Evolutionary conservation across 2,797 vertebrate genomes (phyloP), one percentile per base, ranked within the genome.

Genomic region (Labroides dimidiatus): DNA sequence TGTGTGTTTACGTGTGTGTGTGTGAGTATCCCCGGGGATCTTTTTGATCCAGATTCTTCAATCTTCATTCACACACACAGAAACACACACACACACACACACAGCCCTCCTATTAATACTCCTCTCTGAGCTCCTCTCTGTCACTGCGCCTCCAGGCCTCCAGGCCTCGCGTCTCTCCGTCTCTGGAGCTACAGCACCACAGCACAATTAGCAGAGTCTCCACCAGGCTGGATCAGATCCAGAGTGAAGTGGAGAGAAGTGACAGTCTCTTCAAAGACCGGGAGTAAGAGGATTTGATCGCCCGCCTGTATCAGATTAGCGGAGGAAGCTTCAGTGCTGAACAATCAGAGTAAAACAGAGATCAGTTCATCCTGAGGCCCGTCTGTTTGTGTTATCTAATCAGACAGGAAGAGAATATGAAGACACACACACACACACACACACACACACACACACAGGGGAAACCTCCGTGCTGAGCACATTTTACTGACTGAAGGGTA

Each of bases 1-100:
- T 47, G 19, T 19, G 45, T 47, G 45, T 19, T 23, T 51, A 27
- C 37, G 56, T n/a, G 16, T 24, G 27, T 50, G 45, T 44, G 64
- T 51, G 66, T 76, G 1, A 11, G 37, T 36, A 60, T 85, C 83
- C 68, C 69, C 1, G 0, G 73, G 75, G 75, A 81, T 73, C 55
- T 75, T 80, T 48, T 73, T 86, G 88, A 87, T 87, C 80, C 81
- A 84, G 64, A 85, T 82, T 75, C 71, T 78, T 78, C 65, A 53
- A 66, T 74, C 65, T 71, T 71, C 47, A 62, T 12, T 20, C 43
- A 45, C 66, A 53, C 44, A 61, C 54, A 36, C 33, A 61, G 51
- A 53, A 44, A 64, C 42, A 58, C 58, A 54, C 48, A 54, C 61
- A 57, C 51, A 41, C 41, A 21, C 58, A 48, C 52, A 51, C 19